Evolutionary conservation across 2,888 invertebrate genomes (phyloP), one percentile per base, ranked within the genome.

Genomic region (Ceramica pisi): DNA sequence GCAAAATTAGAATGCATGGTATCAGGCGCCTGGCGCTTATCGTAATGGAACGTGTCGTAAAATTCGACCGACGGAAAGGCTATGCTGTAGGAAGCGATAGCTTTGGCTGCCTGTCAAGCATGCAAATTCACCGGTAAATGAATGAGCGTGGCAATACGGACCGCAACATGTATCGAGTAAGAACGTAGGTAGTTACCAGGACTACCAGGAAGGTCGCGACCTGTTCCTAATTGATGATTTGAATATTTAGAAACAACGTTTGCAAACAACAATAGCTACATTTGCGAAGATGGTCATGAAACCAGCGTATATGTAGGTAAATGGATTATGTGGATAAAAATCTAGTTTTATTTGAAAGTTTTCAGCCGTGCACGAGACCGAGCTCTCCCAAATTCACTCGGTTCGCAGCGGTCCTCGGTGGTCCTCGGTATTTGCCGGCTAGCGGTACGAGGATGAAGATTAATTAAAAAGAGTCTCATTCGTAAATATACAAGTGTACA

Each of bases 381-480:
- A 26, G 78, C 63, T 77, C 61, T 44, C 51, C 71, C 55, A 64
- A 55, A 59, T 61, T 65, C 59, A 59, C 53, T 65, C 53, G 26
- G 64, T 61, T 31, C 41, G 70, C 64, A 68, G 69, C 59, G 69
- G 78, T 56, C 55, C 50, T 26, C 63, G 50, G 48, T 26, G 69
- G 78, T 56, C 55, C 50, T 26, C 63, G 50, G 48, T 26, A 76
- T 76, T 77, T 68, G 77, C 44, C 50, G 10, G 50, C 55, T 69
- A 56, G 55, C 48, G 21, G 55, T 26, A 55, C 46, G 53, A 77
- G 77, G 63, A 60, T 64, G 6, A 59, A 57, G 50, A 69, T 56
- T 77, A 81, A 81, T 81, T 64, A 81, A 69, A 78, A 81, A 64
- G 60, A 56, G 55, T 68, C 35, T 60, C 62, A 68, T 68, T 68